Conservation (phyloP, 2,797 vertebrate genomes). For the Centroberyx gerrardi region DNA sequence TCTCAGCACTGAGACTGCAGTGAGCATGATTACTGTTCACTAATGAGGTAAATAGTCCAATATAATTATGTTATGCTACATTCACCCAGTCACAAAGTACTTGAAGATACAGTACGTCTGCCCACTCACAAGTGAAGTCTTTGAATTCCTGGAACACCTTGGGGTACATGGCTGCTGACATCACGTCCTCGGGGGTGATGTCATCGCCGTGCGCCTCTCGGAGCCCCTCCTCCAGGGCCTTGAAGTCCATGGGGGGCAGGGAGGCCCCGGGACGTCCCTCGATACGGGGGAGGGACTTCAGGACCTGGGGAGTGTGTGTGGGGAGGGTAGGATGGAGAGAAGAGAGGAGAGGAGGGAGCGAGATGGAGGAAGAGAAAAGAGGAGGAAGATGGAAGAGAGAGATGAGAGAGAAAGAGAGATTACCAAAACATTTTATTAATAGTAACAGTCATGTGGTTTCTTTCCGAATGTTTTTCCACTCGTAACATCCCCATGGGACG, state of each 20-base stretch:
- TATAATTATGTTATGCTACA: too few species aligned
- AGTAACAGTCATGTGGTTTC: not conserved
- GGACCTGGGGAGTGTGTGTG: constrained; percentile 82
- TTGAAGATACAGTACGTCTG: not conserved
- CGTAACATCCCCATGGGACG: constrained; percentile 6
- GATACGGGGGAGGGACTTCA: constrained; percentile 90
- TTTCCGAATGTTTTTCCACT: constrained; percentile 18
- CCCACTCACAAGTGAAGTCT: constrained; percentile 85
- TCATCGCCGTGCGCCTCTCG: constrained; percentile 85
- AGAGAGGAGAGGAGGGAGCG: not conserved
- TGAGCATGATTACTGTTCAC: too few species aligned
- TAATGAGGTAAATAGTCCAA: too few species aligned
- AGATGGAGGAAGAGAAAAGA: not conserved
- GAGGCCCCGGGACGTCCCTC: constrained; percentile 94
- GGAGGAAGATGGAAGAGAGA: not conserved
- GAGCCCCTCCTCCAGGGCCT: constrained; percentile 86
- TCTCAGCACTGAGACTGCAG: too few species aligned
- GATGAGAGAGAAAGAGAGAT: constrained; percentile 7
- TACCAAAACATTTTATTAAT: constrained; percentile 7
- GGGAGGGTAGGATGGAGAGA: not conserved
- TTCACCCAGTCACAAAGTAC: too few species aligned
- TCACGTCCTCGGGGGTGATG: constrained; percentile 92
- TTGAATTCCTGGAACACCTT: constrained; percentile 94
- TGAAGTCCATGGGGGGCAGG: constrained; percentile 89
- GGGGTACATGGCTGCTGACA: constrained; percentile 95